phyloP scores from a whole-genome alignment of 1,140 invertebrate species.

The Euwallacea similis region DNA sequence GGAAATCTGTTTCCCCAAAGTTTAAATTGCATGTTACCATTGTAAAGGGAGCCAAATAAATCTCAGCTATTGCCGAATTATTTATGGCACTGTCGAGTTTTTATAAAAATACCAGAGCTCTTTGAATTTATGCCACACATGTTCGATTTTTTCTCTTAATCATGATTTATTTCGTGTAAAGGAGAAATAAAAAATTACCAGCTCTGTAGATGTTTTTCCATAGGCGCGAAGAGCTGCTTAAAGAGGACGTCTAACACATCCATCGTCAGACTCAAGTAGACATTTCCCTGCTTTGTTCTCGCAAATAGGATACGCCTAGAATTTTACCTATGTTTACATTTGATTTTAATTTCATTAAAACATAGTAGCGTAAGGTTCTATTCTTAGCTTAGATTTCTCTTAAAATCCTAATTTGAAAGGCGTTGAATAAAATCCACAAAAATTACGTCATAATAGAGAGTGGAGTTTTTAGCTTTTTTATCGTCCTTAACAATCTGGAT shows the following conservation, averaged over 20 bases:
- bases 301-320: no score
- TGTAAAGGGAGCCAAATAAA: constrained; percentile 28
- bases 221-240: not conserved
- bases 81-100: constrained; percentile 18
- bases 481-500: not conserved
- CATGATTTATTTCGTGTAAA: constrained; percentile 3
- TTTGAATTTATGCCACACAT: constrained; percentile 26
- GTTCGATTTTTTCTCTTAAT: constrained; percentile 18
- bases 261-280: not conserved
- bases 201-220: not conserved
- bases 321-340: no score
- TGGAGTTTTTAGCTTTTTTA: constrained; percentile 3
- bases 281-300: not conserved
- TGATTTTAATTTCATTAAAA: no score
- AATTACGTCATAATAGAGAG: no score
- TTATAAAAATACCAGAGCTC: constrained; percentile 19
- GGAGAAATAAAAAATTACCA: no score
- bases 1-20: constrained; percentile 20
- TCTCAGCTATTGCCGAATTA: constrained; percentile 24
- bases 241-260: not conserved
- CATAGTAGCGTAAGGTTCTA: no score
- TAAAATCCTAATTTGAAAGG: no score
- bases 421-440: no score
- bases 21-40: constrained; percentile 24
- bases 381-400: no score